Evolutionary conservation across 2,797 vertebrate genomes (phyloP).

Genomic region (Rhinella marina): DNA sequence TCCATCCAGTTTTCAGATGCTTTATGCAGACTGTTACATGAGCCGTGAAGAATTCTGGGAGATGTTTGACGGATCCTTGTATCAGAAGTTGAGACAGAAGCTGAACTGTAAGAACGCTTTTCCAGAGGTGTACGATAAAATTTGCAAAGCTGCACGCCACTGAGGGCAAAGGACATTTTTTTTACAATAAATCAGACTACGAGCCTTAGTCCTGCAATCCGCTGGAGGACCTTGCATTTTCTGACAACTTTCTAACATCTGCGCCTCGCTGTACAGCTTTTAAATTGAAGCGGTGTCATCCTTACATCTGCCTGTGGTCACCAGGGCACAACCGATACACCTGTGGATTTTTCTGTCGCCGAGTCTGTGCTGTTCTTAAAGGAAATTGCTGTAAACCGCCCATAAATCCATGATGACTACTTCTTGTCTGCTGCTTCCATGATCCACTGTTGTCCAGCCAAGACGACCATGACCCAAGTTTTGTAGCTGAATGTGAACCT

Average conservation of each 20-base stretch:
- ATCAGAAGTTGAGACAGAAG: slow-evolving; percentile 88
- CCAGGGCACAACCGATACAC: neutral
- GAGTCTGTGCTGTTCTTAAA: neutral
- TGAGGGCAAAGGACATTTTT: slow-evolving; percentile 70
- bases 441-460: neutral
- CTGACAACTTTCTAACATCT: neutral
- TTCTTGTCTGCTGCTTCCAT: neutral
- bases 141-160: slow-evolving; percentile 95
- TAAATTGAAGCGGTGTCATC: neutral
- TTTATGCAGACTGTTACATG: slow-evolving; percentile 98
- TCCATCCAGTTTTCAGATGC: slow-evolving; percentile 92
- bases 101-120: slow-evolving; percentile 90
- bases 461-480: neutral
- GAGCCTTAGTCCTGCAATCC: neutral
- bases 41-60: slow-evolving; percentile 95
- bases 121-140: slow-evolving; percentile 96
- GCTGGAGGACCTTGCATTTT: neutral
- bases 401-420: neutral
- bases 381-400: neutral
- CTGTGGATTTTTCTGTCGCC: neutral
- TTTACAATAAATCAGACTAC: neutral
- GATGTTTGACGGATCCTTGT: slow-evolving; percentile 94
- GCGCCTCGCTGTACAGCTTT: neutral
- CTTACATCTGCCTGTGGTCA: neutral
- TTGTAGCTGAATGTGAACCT: neutral